A percentile compares a stretch with the other conserved stretches of the same genome.
Evolutionary conservation across 2,888 invertebrate genomes (phyloP).

Genomic region (Papilio demoleus): DNA sequence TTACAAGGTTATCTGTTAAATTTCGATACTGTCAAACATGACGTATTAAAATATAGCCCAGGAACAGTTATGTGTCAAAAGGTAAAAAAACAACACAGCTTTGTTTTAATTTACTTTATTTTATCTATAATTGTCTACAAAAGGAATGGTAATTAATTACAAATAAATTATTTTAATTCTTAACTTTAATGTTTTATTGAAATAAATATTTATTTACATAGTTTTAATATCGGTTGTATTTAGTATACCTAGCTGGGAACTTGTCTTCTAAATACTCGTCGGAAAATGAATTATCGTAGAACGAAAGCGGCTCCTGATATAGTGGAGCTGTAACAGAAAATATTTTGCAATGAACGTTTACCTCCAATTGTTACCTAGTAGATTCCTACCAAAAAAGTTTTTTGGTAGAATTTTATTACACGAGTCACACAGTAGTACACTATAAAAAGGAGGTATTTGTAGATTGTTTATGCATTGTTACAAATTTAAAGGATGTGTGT

Average conservation of each 20-base stretch:
- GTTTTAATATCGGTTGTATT: slow-evolving; percentile 42
- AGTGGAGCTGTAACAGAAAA: slow-evolving; percentile 73
- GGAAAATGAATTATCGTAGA: slow-evolving; percentile 64
- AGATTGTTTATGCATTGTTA: slow-evolving; percentile 1
- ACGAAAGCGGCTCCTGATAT: slow-evolving; percentile 67
- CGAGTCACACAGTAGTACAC: not conserved
- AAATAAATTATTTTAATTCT: slow-evolving; percentile 1
- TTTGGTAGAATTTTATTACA: slow-evolving; percentile 7
- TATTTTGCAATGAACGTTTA: slow-evolving; percentile 69
- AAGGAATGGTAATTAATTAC: slow-evolving; percentile 8
- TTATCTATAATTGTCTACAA: not conserved
- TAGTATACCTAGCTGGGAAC: slow-evolving; percentile 53
- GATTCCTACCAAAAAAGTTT: slow-evolving; percentile 10
- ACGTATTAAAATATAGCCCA: too few species aligned
- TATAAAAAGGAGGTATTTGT: not conserved
- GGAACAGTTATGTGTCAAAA: too few species aligned
- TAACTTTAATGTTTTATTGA: slow-evolving; percentile 5
- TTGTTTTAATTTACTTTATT: not conserved
- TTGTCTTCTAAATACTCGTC: slow-evolving; percentile 61
- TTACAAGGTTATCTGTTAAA: too few species aligned
- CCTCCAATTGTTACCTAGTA: slow-evolving; percentile 72
- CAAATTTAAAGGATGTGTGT: too few species aligned
- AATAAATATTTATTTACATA: slow-evolving; percentile 16
- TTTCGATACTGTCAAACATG: too few species aligned
- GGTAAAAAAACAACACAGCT: not conserved